These are phyloP conservation scores for Rynchops niger DNA, from an alignment of 2,113 vertebrate genomes.

Conservation along the genomic window DNA sequence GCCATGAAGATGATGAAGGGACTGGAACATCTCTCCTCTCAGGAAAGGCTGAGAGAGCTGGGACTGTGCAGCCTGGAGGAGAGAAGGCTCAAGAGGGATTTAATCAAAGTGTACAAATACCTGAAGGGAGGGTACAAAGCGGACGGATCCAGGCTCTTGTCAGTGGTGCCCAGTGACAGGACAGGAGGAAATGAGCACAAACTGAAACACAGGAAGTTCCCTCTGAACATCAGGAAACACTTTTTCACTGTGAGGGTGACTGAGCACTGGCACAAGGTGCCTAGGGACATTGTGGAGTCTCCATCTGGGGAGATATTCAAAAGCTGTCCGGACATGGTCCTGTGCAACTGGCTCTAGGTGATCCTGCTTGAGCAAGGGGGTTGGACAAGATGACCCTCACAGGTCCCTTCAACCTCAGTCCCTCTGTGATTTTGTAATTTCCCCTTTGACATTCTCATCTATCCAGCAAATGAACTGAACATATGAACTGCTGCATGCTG, in stretches of 20 bases:
- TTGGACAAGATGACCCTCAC: not conserved
- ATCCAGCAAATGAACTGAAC: not conserved
- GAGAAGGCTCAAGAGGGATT: not conserved
- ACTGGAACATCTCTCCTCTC: not conserved
- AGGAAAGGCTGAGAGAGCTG: not conserved
- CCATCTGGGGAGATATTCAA: not conserved
- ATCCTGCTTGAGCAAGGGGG: not conserved
- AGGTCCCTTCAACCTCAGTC: not conserved
- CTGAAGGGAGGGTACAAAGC: not conserved
- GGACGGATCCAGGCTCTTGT: not conserved
- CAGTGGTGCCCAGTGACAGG: not conserved
- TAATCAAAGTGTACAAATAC: not conserved
- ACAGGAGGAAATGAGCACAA: not conserved
- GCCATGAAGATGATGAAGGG: not conserved
- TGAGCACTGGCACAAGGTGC: not conserved
- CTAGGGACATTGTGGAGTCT: not conserved
- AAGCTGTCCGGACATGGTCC: rapidly evolving
- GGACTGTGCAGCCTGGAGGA: not conserved
- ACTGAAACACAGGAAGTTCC: not conserved
- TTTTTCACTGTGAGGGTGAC: not conserved
- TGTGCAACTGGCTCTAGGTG: not conserved
- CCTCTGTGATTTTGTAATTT: not conserved
- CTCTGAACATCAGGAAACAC: not conserved
- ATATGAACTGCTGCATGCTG: not conserved
- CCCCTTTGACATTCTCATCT: not conserved